A percentile compares a stretch with the other conserved stretches of the same genome.
Conservation (phyloP, 1,140 invertebrate genomes). For the Hormaphis cornu region DNA sequence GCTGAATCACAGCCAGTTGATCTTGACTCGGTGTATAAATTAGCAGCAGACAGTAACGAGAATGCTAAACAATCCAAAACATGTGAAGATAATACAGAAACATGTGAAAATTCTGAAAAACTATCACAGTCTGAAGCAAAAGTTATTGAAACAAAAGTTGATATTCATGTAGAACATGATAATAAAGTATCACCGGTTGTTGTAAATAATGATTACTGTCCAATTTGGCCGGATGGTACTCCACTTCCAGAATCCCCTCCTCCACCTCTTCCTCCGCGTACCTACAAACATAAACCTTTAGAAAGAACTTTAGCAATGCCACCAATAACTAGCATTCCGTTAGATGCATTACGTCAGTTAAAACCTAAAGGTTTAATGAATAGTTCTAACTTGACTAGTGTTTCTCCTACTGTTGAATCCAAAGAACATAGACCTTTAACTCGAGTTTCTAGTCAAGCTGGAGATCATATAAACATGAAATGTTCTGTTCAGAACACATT, state of each 20-base stretch:
- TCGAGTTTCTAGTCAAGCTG: slow-evolving; percentile 65
- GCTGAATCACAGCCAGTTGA: slow-evolving; percentile 45
- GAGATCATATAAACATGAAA: slow-evolving; percentile 61
- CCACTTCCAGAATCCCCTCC: slow-evolving; percentile 33
- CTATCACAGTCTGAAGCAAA: slow-evolving; percentile 39
- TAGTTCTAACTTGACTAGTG: background rate
- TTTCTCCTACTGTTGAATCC: slow-evolving; percentile 37
- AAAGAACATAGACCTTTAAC: slow-evolving; percentile 48
- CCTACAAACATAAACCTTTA: slow-evolving; percentile 42
- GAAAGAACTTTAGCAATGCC: slow-evolving; percentile 43
- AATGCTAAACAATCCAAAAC: slow-evolving; percentile 9
- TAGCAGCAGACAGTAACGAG: slow-evolving; percentile 33
- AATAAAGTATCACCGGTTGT: slow-evolving; percentile 22
- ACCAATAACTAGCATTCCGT: slow-evolving; percentile 33
- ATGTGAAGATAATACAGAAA: slow-evolving; percentile 14
- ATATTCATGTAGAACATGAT: slow-evolving; percentile 21
- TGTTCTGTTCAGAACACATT: slow-evolving; percentile 24
- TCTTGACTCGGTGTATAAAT: slow-evolving; percentile 38
- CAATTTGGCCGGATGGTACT: slow-evolving; percentile 39
- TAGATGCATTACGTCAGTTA: slow-evolving; percentile 37
- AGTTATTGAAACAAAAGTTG: slow-evolving; percentile 37
- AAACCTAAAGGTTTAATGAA: slow-evolving; percentile 36
- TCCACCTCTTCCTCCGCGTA: slow-evolving; percentile 44
- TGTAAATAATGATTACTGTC: slow-evolving; percentile 41
- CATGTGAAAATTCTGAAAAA: slow-evolving; percentile 23